Conservation (phyloP, 2,113 vertebrate genomes). For the Ceuthmochares aereus region DNA sequence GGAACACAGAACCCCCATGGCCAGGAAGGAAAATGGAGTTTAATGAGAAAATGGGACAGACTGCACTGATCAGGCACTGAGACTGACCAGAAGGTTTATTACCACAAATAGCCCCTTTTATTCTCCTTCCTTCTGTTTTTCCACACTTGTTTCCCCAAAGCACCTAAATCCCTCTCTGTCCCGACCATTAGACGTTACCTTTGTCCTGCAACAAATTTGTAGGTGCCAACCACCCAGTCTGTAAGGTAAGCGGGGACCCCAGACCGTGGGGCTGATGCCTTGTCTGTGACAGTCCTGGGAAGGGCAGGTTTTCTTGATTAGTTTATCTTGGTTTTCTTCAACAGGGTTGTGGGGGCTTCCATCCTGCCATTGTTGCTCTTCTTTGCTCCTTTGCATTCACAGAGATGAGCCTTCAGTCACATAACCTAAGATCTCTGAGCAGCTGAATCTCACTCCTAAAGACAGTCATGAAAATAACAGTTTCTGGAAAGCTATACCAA, state of each 20-base stretch:
- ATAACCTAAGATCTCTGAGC: neutral
- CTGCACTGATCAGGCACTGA: accelerated
- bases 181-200: neutral
- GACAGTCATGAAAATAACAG: neutral
- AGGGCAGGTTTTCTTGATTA: neutral
- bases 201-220: accelerated
- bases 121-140: neutral
- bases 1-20: neutral
- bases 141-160: neutral
- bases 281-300: neutral
- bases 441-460: neutral
- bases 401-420: neutral
- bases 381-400: neutral
- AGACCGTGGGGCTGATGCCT: neutral
- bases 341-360: neutral
- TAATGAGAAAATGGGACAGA: neutral
- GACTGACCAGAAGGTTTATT: neutral
- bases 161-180: neutral
- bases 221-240: neutral
- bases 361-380: neutral
- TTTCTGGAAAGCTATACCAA: neutral
- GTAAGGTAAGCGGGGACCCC: neutral
- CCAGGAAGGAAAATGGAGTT: neutral
- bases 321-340: neutral
- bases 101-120: neutral